These are phyloP conservation scores for Erannis defoliaria DNA, from an alignment of 2,888 invertebrate genomes.

Conservation along the genomic window DNA sequence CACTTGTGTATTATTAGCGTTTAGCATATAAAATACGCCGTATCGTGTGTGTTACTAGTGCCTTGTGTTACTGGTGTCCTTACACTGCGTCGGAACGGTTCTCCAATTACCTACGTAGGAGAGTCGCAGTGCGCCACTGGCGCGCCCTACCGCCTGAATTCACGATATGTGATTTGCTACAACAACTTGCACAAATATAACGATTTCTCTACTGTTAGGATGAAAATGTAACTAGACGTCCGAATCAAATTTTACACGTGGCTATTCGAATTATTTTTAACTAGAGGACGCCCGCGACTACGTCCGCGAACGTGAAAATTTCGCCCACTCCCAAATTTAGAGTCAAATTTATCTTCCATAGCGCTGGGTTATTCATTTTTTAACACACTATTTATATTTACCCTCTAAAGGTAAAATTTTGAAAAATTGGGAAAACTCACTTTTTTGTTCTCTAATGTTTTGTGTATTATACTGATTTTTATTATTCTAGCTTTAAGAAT, in stretches of 20 bases:
- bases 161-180: conserved; percentile 5
- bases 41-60: neutral
- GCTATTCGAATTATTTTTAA: neutral
- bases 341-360: too few relatives aligned
- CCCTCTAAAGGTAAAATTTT: too few relatives aligned
- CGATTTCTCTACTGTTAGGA: neutral
- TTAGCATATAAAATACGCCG: too few relatives aligned
- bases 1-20: neutral
- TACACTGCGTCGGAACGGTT: conserved; percentile 11
- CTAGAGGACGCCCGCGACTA: too few relatives aligned
- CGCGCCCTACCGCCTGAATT: conserved; percentile 12
- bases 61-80: conserved; percentile 4
- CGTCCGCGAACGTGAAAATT: too few relatives aligned
- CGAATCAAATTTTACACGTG: neutral
- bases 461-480: too few relatives aligned
- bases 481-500: too few relatives aligned
- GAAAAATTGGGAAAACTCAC: too few relatives aligned
- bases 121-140: conserved; percentile 35
- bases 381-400: too few relatives aligned
- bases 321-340: too few relatives aligned
- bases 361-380: too few relatives aligned
- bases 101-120: conserved; percentile 29
- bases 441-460: too few relatives aligned
- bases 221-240: neutral
- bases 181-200: neutral